Base-by-base conservation (phyloP, 1,140 invertebrate genomes). In the Chrysomallon squamiferum region DNA sequence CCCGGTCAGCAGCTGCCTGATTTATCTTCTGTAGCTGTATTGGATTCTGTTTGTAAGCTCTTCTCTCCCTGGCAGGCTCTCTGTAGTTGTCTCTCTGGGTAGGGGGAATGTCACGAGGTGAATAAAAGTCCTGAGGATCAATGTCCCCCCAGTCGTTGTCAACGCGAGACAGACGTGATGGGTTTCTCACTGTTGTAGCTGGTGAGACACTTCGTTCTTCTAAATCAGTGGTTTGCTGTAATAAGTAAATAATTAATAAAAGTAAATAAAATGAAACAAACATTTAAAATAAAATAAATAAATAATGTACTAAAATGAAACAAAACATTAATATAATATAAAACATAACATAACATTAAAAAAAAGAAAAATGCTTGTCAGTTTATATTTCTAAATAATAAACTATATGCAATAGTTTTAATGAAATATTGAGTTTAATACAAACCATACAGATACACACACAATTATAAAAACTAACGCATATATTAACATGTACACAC, bases 1-100 rank as follows among this genome's bases (percentile, higher is more conserved):
- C 79, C 71, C 76, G 77, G 59, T 80, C 77, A 56, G 72, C 68
- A 22, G 77, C 77, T 41, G 77, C 76, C 50, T 79, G 72, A 9
- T 73, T 69, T 54, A 68, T 38, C 61, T 78, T 76, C 20, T 72
- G 52, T 11, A 78, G 32, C 27, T 54, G 50, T 25, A 54, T 30
- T 15, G 35, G 35, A 35, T 58, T 63, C 35, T 73, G 67, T 58
- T 71, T 68, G 11, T 61, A 54, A 49, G 65, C 54, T 41, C 68
- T 69, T 13, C 29, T 33, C 11, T 75, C 75, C 25, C 73, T 38
- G 58, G 69, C 70, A 18, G 72, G 47, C 6, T 75, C 75, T 20
- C 73, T 38, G 29, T 73, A 71, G 27, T 68, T 71, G 58, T 77
- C 73, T n/a, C 64, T 72, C 29, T 49, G 50, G 5, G 60, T 59